Evolutionary conservation across 2,113 vertebrate species (phyloP).

Genomic region (Ptilorrhoa leucosticta): DNA sequence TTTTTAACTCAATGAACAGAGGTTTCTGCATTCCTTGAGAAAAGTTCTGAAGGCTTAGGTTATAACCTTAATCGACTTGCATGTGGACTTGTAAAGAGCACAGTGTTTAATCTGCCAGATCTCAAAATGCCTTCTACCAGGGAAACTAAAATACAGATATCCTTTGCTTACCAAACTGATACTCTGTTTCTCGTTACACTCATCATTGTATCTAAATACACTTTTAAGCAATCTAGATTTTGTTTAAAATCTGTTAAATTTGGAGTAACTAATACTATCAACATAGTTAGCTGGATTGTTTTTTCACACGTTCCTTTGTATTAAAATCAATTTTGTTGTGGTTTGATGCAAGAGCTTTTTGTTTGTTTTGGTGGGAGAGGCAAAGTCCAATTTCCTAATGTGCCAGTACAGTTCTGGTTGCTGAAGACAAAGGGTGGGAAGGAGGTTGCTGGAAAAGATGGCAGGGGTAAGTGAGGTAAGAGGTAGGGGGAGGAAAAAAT

Average conservation of each 20-base stretch:
- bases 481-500: conserved; percentile 7
- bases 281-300: conserved; percentile 63
- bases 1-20: not conserved
- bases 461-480: conserved; percentile 25
- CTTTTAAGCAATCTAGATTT: conserved; percentile 61
- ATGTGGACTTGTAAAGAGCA: conserved; percentile 14
- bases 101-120: conserved; percentile 21
- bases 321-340: conserved; percentile 64
- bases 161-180: conserved; percentile 63
- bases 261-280: conserved; percentile 64
- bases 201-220: conserved; percentile 67
- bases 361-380: conserved; percentile 59
- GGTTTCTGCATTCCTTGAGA: conserved; percentile 24
- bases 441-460: conserved; percentile 30
- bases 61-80: conserved; percentile 37
- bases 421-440: conserved; percentile 46
- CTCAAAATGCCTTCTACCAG: conserved; percentile 57
- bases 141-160: conserved; percentile 48
- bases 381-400: conserved; percentile 53
- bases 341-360: conserved; percentile 68
- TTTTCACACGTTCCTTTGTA: conserved; percentile 66
- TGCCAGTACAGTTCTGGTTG: conserved; percentile 58
- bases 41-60: conserved; percentile 20
- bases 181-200: conserved; percentile 48
- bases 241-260: conserved; percentile 63